phyloP scores from a whole-genome alignment of 2,113 vertebrate genomes.

The Arothron firmamentum region DNA sequence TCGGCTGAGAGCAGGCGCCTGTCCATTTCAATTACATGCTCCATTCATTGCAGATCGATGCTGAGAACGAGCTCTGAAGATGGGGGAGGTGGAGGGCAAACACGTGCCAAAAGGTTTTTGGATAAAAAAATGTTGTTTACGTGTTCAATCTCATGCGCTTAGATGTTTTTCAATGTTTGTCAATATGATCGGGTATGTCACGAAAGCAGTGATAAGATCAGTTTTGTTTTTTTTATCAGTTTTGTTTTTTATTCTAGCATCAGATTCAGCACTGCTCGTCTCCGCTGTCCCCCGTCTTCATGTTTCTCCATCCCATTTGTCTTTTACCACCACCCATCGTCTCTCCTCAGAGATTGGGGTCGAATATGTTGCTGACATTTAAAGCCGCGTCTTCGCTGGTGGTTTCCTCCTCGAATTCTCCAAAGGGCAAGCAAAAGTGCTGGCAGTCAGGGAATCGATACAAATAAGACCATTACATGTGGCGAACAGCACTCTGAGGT shows the following conservation, averaged over 20 bases:
- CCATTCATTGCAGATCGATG: constrained; percentile 26
- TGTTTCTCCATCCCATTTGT: constrained; percentile 28
- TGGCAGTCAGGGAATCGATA: constrained; percentile 15
- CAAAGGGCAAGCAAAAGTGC: constrained; percentile 20
- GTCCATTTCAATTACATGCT: constrained; percentile 52
- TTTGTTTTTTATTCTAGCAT: neutral
- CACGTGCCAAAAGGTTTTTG: neutral
- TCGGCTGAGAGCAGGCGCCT: constrained; percentile 27
- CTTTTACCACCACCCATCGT: constrained; percentile 20
- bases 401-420: neutral
- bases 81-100: neutral
- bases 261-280: constrained; percentile 33
- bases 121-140: neutral
- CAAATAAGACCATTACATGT: constrained; percentile 9
- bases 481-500: neutral
- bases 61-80: neutral
- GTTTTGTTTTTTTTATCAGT: neutral
- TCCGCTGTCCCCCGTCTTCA: constrained; percentile 9
- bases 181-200: neutral
- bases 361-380: constrained; percentile 10
- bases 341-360: constrained; percentile 28
- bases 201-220: neutral
- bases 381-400: constrained; percentile 6
- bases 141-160: neutral
- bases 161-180: too few relatives aligned